These are phyloP conservation scores for Pterostichus madidus DNA, from an alignment of 2,888 invertebrate genomes.

Conservation along the genomic window DNA sequence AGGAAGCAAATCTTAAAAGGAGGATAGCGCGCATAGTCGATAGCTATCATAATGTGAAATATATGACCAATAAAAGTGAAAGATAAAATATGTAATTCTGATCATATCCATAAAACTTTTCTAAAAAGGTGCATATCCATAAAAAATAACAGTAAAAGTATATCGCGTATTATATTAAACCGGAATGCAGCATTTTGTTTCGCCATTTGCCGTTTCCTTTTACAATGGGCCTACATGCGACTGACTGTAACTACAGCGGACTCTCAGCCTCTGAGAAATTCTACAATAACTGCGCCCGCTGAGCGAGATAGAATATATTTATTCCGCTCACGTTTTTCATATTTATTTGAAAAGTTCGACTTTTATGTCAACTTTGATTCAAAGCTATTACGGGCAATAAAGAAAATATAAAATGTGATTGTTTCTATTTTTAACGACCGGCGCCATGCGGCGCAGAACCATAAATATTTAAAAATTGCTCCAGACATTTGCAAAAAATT, in stretches of 20 bases:
- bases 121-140: conserved; percentile 65
- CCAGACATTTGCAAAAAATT: not conserved
- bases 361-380: conserved; percentile 59
- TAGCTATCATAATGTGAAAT: conserved; percentile 59
- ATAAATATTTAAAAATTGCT: conserved; percentile 37
- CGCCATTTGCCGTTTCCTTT: conserved; percentile 38
- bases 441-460: conserved; percentile 4
- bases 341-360: conserved; percentile 61
- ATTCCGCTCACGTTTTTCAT: conserved; percentile 56
- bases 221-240: not conserved
- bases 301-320: conserved; percentile 48
- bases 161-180: conserved; percentile 62
- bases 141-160: conserved; percentile 57
- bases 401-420: conserved; percentile 56
- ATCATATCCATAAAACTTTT: conserved; percentile 62
- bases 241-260: not conserved
- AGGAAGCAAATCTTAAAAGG: conserved; percentile 21
- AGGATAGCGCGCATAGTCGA: conserved; percentile 25
- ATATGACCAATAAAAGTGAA: conserved; percentile 63
- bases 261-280: not conserved
- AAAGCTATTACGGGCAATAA: conserved; percentile 52
- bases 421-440: conserved; percentile 50
- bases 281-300: not conserved
- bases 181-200: conserved; percentile 58
- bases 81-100: conserved; percentile 64